Evolutionary conservation across 2,797 vertebrate species (phyloP).

Genomic region (Molothrus ater): DNA sequence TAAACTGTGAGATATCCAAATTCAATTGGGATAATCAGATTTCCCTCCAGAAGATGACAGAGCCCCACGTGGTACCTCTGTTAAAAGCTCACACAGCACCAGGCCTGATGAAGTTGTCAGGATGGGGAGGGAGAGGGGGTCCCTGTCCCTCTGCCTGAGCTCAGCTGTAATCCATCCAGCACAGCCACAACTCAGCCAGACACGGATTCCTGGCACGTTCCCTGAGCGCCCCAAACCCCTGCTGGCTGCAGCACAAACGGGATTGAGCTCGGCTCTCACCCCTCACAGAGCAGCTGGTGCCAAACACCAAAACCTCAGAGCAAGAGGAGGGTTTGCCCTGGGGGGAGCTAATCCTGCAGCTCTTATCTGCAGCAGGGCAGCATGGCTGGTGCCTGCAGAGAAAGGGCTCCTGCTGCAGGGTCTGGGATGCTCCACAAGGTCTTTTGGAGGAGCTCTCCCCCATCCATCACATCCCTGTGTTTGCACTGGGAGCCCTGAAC

Average conservation of each 20-base stretch:
- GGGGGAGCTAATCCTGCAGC: background rate
- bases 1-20: background rate
- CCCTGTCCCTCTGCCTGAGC: too few species aligned
- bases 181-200: background rate
- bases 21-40: background rate
- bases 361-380: background rate
- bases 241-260: background rate
- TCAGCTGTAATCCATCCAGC: background rate
- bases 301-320: background rate
- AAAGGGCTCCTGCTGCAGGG: background rate
- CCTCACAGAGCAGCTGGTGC: background rate
- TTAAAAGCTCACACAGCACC: accelerated
- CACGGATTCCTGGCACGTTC: background rate
- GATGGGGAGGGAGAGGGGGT: background rate
- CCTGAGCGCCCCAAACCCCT: accelerated
- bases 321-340: background rate
- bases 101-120: background rate
- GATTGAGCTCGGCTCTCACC: accelerated
- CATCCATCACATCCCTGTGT: accelerated
- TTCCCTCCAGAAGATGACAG: background rate
- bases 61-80: background rate
- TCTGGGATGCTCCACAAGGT: background rate
- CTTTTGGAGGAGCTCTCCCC: background rate
- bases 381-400: background rate
- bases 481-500: background rate